phyloP scores from a whole-genome alignment of 2,113 vertebrate genomes.

The Thamnaconus septentrionalis region DNA sequence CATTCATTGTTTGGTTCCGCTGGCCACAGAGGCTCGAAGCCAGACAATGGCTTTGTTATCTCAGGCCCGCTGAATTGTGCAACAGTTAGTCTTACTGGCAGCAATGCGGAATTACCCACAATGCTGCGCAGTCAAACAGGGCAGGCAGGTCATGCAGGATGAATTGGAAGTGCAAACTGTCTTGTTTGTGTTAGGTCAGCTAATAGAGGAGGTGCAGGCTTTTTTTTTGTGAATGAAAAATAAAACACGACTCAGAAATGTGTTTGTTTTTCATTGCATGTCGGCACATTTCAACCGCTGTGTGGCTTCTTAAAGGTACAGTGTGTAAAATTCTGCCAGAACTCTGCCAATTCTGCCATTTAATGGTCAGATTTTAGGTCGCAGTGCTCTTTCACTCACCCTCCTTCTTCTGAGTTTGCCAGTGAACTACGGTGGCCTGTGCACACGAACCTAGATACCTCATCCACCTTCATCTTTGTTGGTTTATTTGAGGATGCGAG shows the following conservation, averaged over 20 bases:
- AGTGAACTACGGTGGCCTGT: too few relatives aligned
- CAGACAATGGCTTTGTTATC: constrained; percentile 68
- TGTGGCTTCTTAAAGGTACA: constrained; percentile 6
- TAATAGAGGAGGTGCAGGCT: constrained; percentile 2
- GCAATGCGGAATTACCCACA: constrained; percentile 32
- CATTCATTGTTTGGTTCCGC: constrained; percentile 66
- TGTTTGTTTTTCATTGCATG: too few relatives aligned
- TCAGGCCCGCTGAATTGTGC: constrained; percentile 45
- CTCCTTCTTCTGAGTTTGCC: too few relatives aligned
- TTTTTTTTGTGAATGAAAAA: constrained; percentile 9
- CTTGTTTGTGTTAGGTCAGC: constrained; percentile 15
- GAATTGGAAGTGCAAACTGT: constrained; percentile 14
- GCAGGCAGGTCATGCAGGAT: constrained; percentile 14
- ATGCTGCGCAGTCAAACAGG: constrained; percentile 22
- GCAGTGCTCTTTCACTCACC: too few relatives aligned
- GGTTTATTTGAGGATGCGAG: too few relatives aligned
- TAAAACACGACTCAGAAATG: too few relatives aligned
- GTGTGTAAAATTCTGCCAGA: too few relatives aligned
- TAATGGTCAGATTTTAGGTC: too few relatives aligned
- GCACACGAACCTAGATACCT: too few relatives aligned
- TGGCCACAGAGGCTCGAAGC: constrained; percentile 39
- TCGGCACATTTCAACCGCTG: constrained; percentile 4
- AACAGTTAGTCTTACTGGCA: constrained; percentile 49
- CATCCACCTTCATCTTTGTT: too few relatives aligned
- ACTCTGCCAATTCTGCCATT: too few relatives aligned